A percentile compares a stretch with the other conserved stretches of the same genome.
phyloP scores from a whole-genome alignment of 2,797 vertebrate genomes.

The Typhlichthys eigenmanni region DNA sequence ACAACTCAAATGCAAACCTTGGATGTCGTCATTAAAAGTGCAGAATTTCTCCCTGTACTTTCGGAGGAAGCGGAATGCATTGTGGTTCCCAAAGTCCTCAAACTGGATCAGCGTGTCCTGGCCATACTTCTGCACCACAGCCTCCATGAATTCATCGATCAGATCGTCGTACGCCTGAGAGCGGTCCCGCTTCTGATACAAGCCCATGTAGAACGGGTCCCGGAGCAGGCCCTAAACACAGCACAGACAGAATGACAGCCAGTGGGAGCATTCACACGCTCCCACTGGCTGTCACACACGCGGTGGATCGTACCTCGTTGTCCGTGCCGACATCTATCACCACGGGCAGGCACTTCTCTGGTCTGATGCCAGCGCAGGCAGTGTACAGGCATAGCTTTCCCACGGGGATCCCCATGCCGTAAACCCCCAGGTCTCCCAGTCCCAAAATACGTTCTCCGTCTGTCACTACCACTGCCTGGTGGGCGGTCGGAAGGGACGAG shows the following conservation, averaged over 20 bases:
- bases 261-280: neutral
- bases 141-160: constrained; percentile 98
- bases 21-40: constrained; percentile 98
- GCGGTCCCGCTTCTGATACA: constrained; percentile 93
- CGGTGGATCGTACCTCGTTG: constrained; percentile 77
- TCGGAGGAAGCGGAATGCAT: constrained; percentile 92
- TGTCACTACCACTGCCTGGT: constrained; percentile 96
- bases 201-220: constrained; percentile 95
- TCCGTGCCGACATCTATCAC: constrained; percentile 95
- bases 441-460: constrained; percentile 97
- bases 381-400: constrained; percentile 97
- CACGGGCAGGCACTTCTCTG: constrained; percentile 91
- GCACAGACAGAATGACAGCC: neutral
- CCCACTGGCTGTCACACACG: neutral
- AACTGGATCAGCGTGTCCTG: constrained; percentile 96
- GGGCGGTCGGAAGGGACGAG: constrained; percentile 3
- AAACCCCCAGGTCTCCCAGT: constrained; percentile 94
- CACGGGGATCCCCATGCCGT: constrained; percentile 97
- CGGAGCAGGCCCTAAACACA: constrained; percentile 83
- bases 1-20: constrained; percentile 77
- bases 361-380: constrained; percentile 92
- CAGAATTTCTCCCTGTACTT: constrained; percentile 96
- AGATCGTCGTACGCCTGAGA: constrained; percentile 92
- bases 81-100: constrained; percentile 98
- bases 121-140: constrained; percentile 92